Percentiles rank a stretch among this genome's conserved stretches.
Evolutionary conservation across 2,888 invertebrate species (phyloP).

Genomic region (Luperina testacea): DNA sequence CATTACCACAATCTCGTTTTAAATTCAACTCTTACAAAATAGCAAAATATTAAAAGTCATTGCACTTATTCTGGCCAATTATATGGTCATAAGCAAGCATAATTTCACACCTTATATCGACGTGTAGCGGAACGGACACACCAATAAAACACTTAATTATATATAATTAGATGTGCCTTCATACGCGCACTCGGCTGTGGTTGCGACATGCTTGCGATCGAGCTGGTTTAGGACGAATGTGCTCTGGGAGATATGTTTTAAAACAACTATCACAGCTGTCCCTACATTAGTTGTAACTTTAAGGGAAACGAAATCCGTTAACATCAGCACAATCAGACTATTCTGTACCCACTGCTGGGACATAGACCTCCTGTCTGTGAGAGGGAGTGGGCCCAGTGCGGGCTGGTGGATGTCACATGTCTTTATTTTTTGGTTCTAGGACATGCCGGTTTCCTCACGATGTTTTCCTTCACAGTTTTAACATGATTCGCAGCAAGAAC

Average conservation of each 20-base stretch:
- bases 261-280: neutral
- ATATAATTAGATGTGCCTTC: slow-evolving; percentile 61
- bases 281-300: neutral
- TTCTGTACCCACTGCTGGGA: too few species aligned
- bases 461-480: too few species aligned
- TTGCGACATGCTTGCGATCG: slow-evolving; percentile 23
- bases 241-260: neutral
- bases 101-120: slow-evolving; percentile 62
- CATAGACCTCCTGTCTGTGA: too few species aligned
- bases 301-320: neutral
- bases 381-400: too few species aligned
- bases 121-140: slow-evolving; percentile 37
- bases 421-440: too few species aligned
- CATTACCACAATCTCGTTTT: slow-evolving; percentile 13
- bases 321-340: too few species aligned
- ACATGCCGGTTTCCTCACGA: too few species aligned
- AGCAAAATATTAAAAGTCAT: slow-evolving; percentile 47
- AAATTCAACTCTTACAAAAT: slow-evolving; percentile 44
- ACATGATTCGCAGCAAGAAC: neutral
- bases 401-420: too few species aligned
- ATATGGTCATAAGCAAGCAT: slow-evolving; percentile 48
- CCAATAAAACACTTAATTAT: slow-evolving; percentile 65
- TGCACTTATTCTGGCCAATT: slow-evolving; percentile 48
- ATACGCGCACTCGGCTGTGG: slow-evolving; percentile 25
- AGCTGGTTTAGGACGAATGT: slow-evolving; percentile 22